These are phyloP conservation scores for Anisognathus igniventris DNA, from an alignment of 2,797 vertebrate genomes.

Conservation along the genomic window DNA sequence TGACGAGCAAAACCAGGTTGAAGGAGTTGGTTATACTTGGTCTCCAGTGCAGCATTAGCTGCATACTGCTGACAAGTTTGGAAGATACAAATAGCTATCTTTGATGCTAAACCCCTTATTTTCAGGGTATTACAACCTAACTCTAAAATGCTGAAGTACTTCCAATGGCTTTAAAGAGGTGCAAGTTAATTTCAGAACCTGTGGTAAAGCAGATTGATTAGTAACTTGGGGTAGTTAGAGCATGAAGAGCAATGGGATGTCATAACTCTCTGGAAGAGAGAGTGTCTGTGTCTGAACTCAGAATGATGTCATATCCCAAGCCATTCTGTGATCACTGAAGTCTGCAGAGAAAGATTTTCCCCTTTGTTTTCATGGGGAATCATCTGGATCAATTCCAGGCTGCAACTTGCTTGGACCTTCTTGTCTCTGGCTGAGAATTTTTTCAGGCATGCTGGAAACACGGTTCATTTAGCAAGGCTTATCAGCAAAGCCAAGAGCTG, in stretches of 20 bases:
- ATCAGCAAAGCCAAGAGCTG: background rate
- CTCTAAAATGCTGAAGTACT: slow-evolving; percentile 4
- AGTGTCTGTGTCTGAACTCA: background rate
- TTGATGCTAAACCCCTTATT: background rate
- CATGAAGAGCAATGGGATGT: background rate
- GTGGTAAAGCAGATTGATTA: background rate
- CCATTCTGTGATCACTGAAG: background rate
- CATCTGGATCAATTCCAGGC: background rate
- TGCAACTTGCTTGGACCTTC: background rate
- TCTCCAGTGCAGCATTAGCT: background rate
- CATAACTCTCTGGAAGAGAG: background rate
- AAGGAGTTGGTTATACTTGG: background rate
- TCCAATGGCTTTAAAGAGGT: background rate
- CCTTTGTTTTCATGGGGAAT: background rate
- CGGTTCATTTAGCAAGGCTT: background rate
- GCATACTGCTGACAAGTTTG: background rate
- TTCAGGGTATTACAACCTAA: background rate
- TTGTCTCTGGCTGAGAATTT: background rate
- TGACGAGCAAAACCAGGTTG: background rate
- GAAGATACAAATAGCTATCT: background rate
- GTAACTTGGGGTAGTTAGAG: background rate
- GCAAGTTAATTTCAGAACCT: background rate
- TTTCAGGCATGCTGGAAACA: background rate
- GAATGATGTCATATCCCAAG: background rate
- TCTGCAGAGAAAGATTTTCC: background rate